Base-by-base conservation (phyloP, 2,113 vertebrate species). In the Anguilla japonica region DNA sequence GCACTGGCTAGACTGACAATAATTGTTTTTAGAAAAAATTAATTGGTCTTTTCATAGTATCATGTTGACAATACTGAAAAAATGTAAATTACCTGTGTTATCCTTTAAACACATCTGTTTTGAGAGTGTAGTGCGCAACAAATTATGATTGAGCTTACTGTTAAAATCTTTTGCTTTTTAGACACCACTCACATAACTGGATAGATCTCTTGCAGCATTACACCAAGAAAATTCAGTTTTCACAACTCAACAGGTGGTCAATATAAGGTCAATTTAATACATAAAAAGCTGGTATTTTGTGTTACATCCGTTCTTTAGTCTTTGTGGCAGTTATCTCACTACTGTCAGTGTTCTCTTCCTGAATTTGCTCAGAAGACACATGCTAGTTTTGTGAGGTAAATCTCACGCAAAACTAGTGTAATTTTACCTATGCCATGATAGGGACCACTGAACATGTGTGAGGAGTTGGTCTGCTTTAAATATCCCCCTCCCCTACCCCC, bases 391-490 rank as follows among this genome's bases (percentile, higher is more conserved):
- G 34, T 34, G 34, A 71, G 63, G 26, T 71, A 8, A 26, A n/a
- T 26, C 18, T 71, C 18, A 16, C 26, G 18, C 60, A 26, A n/a
- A n/a, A 71, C 22, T 71, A n/a, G 26, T 22, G 5, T 22, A 71
- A n/a, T 4, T n/a, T 71, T 8, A 22, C 22, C 63, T 71, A 71
- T 22, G 26, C 63, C 63, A n/a, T 71, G 63, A 71, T 26, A n/a
- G 5, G 22, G 26, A 71, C 22, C 63, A 71, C 63, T n/a, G 71
- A 34, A 75, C 34, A 34, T 22, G 6, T 29, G 71, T 29, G n/a
- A 34, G 26, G n/a, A 75, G 56, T 20, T n/a, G 50, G 53, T 79
- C 79, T 81, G 50, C 46, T 85, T 50, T 41, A 83, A 34, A 83
- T 80, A 46, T 80, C 43, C n/a, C 39, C 75, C 41, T 14, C 43